Base-by-base conservation (phyloP, 2,797 vertebrate species). In the Dermochelys coriacea region DNA sequence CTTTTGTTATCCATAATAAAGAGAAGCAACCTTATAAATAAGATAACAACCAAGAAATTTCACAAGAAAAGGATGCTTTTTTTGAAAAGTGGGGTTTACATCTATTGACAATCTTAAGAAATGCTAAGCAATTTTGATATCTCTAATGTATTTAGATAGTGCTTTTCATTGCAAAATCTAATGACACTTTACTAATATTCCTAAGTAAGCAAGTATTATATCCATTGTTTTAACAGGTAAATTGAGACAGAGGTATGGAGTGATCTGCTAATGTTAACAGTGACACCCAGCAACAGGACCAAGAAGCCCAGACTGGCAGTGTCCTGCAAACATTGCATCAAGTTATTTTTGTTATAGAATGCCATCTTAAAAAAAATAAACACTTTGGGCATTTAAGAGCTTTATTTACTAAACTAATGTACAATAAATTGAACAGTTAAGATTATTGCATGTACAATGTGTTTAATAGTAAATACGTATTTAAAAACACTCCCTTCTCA, bases 331-430 rank as follows among this genome's bases (percentile, higher is more conserved):
- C 55, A 82, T 3, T 14, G 45, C 54, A 82, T 84, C 27, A 80
- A 90, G 11, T 93, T 81, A n/a, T 7, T 79, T 59, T 85, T 31
- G 27, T 21, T 87, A 92, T 2, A 84, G 47, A 75, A 57, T 4
- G 85, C 8, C 14, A 47, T 77, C 41, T 71, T 41, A 25, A 49
- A 49, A 77, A 37, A 45, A 14, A 15, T 1, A 2, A 6, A 11
- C 2, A 85, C 12, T 1, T 82, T n/a, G 51, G 4, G 16, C 27
- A 84, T 80, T 84, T 85, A 68, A 82, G 50, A 82, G 23, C 74
- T 89, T 94, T 68, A 78, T 86, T 84, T 92, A 37, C n/a, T 84
- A 61, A 82, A 91, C 55, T 78, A 94, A 85, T 7, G 78, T 31
- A 50, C 4, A 82, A 49, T 51, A 4, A 86, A 85, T 12, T 51